Percentiles rank a stretch among this genome's conserved stretches.
Conservation (phyloP, 2,797 vertebrate species). For the Ispidina picta region DNA sequence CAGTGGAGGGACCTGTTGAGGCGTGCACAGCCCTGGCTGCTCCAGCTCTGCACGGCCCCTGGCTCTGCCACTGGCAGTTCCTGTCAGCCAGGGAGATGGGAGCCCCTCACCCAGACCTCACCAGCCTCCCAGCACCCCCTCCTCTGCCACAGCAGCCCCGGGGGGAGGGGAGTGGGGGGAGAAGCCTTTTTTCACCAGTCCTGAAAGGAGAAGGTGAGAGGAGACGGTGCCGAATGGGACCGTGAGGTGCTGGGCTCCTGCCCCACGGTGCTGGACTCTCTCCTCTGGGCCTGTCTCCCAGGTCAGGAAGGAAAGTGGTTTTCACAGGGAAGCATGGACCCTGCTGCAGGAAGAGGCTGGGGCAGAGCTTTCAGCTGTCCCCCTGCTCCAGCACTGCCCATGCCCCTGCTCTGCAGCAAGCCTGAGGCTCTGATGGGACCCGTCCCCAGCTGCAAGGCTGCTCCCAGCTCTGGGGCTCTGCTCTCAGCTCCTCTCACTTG, state of each 20-base stretch:
- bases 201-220: neutral
- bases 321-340: neutral
- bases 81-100: neutral
- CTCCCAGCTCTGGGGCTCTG: neutral
- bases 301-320: neutral
- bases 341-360: neutral
- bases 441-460: neutral
- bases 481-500: neutral
- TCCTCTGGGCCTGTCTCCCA: neutral
- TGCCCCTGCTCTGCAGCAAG: neutral
- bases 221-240: rapidly evolving
- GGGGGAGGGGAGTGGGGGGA: neutral
- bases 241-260: neutral
- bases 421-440: too few species aligned
- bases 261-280: neutral
- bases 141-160: rapidly evolving
- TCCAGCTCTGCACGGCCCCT: neutral
- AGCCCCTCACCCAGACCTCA: neutral
- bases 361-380: neutral
- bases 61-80: rapidly evolving
- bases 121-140: rapidly evolving
- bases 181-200: neutral
- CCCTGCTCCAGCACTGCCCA: neutral
- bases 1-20: neutral
- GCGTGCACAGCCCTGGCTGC: neutral